Percentiles rank a stretch among this genome's conserved stretches.
Evolutionary conservation across 2,113 vertebrate genomes (phyloP).

Genomic region (Odontesthes bonariensis): DNA sequence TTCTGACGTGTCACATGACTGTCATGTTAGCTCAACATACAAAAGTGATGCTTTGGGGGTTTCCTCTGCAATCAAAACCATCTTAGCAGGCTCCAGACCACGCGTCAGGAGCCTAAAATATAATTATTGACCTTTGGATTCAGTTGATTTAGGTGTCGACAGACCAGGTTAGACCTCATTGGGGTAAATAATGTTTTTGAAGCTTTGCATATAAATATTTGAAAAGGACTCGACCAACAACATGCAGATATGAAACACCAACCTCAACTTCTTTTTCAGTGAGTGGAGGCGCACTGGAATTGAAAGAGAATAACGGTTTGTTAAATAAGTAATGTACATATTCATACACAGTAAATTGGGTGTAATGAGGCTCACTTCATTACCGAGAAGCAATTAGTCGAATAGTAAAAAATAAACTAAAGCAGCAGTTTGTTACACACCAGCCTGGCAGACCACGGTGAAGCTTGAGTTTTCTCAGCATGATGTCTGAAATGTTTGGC

Average conservation of each 20-base stretch:
- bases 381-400: no score
- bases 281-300: conserved; percentile 91
- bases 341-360: neutral
- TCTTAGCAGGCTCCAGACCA: no score
- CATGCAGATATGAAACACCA: conserved; percentile 65
- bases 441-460: conserved; percentile 91
- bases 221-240: neutral
- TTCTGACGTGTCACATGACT: no score
- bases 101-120: no score
- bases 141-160: no score
- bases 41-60: no score
- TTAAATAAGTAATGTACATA: conserved; percentile 10
- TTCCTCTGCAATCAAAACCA: no score
- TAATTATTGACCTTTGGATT: no score
- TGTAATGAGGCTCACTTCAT: neutral
- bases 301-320: conserved; percentile 47
- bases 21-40: no score
- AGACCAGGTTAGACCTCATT: no score
- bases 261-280: conserved; percentile 98
- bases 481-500: conserved; percentile 94
- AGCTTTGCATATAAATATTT: neutral
- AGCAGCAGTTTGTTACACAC: conserved; percentile 75
- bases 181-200: neutral
- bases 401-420: neutral
- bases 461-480: conserved; percentile 93